A percentile compares a stretch with the other conserved stretches of the same genome.
These are phyloP conservation scores for Drosophila lini DNA, from an alignment of 1,140 invertebrate genomes.

Conservation along the genomic window DNA sequence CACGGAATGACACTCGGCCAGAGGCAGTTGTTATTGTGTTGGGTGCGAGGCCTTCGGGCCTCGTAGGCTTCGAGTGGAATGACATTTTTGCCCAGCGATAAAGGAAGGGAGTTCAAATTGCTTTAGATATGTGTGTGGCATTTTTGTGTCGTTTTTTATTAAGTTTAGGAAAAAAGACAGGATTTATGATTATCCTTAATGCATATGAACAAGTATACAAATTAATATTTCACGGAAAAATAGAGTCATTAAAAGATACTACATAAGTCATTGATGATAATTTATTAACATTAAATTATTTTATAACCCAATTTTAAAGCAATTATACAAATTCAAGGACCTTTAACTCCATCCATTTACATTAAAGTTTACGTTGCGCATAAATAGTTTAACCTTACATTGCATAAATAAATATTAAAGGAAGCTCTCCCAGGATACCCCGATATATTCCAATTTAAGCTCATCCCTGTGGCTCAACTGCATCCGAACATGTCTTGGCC, in stretches of 20 bases:
- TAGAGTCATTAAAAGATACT: neutral
- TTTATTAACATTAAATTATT: neutral
- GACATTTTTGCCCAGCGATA: constrained; percentile 6
- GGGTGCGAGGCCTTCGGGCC: constrained; percentile 5
- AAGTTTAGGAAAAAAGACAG: neutral
- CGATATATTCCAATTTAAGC: constrained; percentile 5
- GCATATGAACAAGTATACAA: no score
- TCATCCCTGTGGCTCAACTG: neutral
- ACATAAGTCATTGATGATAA: rapidly evolving
- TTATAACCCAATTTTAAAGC: no score
- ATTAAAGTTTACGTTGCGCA: neutral
- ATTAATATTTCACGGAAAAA: neutral
- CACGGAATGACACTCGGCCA: constrained; percentile 59
- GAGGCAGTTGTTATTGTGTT: constrained; percentile 19
- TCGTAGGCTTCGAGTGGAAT: neutral
- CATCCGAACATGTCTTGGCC: constrained; percentile 24
- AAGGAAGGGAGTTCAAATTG: constrained; percentile 9
- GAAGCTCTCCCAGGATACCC: neutral
- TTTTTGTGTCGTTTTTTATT: constrained; percentile 9
- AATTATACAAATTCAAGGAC: no score
- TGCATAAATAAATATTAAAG: neutral
- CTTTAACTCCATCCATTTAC: neutral
- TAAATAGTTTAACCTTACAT: no score
- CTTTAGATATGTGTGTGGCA: neutral
- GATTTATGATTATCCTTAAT: neutral